Conservation (phyloP, 2,888 invertebrate genomes). For the Caenorhabditis drosophilae region DNA sequence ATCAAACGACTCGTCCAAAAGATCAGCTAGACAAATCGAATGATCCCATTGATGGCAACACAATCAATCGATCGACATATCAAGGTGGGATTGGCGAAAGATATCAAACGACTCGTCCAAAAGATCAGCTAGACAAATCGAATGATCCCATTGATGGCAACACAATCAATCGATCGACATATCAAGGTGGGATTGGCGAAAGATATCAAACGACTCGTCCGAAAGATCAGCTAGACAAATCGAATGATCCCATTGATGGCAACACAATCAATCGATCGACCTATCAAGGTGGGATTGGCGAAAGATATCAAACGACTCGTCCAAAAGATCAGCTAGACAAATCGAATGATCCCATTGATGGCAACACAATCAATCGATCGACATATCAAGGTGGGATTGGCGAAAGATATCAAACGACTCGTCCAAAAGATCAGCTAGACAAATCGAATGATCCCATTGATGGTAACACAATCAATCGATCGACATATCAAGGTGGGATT, state of each 20-base stretch:
- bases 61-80: constrained; percentile 7
- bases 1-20: constrained; percentile 6
- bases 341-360: constrained; percentile 8
- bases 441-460: constrained; percentile 8
- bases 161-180: constrained; percentile 10
- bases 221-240: constrained; percentile 8
- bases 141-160: constrained; percentile 8
- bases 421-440: constrained; percentile 12
- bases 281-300: constrained; percentile 17
- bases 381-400: constrained; percentile 18
- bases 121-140: constrained; percentile 6
- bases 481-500: constrained; percentile 15
- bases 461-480: constrained; percentile 8
- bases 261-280: constrained; percentile 12
- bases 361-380: constrained; percentile 7
- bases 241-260: constrained; percentile 8
- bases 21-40: constrained; percentile 9
- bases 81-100: constrained; percentile 9
- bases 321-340: constrained; percentile 11
- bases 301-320: constrained; percentile 6
- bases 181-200: constrained; percentile 10
- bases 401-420: constrained; percentile 7
- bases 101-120: constrained; percentile 6
- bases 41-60: constrained; percentile 6
- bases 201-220: constrained; percentile 8